A percentile compares a stretch with the other conserved stretches of the same genome.
Evolutionary conservation across 1,140 invertebrate species (phyloP).

Genomic region (Coenobita brevimanus): DNA sequence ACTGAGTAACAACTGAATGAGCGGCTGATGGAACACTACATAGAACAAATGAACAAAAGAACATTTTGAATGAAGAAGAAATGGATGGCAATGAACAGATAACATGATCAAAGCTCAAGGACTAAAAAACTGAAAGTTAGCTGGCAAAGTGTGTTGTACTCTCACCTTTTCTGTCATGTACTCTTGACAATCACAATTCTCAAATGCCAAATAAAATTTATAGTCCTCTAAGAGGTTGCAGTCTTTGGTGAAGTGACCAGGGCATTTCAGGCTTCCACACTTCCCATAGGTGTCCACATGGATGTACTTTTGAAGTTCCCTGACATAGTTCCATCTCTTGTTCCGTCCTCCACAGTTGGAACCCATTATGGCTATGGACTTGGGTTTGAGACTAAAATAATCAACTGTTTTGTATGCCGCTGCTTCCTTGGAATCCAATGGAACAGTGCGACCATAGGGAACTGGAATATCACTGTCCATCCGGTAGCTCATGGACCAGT

Average conservation of each 20-base stretch:
- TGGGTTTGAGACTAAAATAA: conserved; percentile 64
- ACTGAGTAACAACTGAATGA: not conserved
- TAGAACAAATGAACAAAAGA: not conserved
- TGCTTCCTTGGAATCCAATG: conserved; percentile 45
- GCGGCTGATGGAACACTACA: not conserved
- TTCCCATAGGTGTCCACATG: conserved; percentile 78
- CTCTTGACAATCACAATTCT: conserved; percentile 83
- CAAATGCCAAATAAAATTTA: conserved; percentile 85
- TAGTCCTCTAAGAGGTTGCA: conserved; percentile 78
- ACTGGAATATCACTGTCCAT: conserved; percentile 81
- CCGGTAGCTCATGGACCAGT: conserved; percentile 86
- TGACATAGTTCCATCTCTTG: conserved; percentile 78
- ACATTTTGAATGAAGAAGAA: too few species aligned
- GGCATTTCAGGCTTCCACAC: conserved; percentile 76
- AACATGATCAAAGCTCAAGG: too few species aligned
- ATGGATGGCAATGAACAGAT: too few species aligned
- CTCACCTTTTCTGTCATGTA: conserved; percentile 81
- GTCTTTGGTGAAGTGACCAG: conserved; percentile 78
- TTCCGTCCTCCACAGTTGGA: conserved; percentile 79
- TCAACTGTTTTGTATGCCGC: conserved; percentile 21
- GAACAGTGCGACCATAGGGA: conserved; percentile 79
- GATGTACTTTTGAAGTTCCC: conserved; percentile 76
- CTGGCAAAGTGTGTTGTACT: too few species aligned
- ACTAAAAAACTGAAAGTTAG: too few species aligned
- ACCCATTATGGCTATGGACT: conserved; percentile 77